Evolutionary conservation across 2,797 vertebrate genomes (phyloP).

Genomic region (Phalloptychus januarius): DNA sequence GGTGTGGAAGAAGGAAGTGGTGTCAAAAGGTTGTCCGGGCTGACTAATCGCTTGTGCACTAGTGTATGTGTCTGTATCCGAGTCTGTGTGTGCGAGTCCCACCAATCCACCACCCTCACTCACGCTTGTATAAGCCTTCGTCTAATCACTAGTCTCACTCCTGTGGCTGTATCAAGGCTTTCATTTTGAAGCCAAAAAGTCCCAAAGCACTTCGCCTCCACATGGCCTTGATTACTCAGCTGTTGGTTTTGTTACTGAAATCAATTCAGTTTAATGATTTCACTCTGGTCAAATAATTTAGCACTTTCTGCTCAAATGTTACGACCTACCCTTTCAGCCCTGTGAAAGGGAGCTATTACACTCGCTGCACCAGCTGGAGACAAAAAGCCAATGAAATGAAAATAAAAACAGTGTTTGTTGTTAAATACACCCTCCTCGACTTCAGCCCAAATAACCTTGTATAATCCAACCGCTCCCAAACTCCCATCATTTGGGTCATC

Average conservation of each 20-base stretch:
- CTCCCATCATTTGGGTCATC: not conserved
- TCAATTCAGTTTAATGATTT: conserved; percentile 51
- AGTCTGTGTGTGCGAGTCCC: not conserved
- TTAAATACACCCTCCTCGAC: conserved; percentile 16
- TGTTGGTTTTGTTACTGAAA: conserved; percentile 48
- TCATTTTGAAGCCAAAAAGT: conserved; percentile 55
- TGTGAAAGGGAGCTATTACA: conserved; percentile 29
- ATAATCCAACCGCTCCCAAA: conserved; percentile 3
- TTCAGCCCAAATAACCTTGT: conserved; percentile 32
- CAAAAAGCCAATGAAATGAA: conserved; percentile 35
- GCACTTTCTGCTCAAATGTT: conserved; percentile 25
- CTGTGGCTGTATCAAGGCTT: conserved; percentile 43
- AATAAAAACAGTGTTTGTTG: conserved; percentile 25
- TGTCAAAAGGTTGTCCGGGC: conserved; percentile 71
- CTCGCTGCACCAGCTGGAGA: conserved; percentile 26
- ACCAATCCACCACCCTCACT: conserved; percentile 31
- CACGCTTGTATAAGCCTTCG: conserved; percentile 49
- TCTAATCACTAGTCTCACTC: conserved; percentile 66
- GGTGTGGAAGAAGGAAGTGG: conserved; percentile 60
- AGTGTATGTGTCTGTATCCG: conserved; percentile 9
- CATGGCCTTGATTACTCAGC: conserved; percentile 61
- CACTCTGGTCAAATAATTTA: conserved; percentile 40
- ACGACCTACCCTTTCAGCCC: conserved; percentile 22
- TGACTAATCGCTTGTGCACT: conserved; percentile 59
- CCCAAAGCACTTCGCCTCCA: conserved; percentile 46